phyloP scores from a whole-genome alignment of 2,113 vertebrate species.

The Ameiurus melas region DNA sequence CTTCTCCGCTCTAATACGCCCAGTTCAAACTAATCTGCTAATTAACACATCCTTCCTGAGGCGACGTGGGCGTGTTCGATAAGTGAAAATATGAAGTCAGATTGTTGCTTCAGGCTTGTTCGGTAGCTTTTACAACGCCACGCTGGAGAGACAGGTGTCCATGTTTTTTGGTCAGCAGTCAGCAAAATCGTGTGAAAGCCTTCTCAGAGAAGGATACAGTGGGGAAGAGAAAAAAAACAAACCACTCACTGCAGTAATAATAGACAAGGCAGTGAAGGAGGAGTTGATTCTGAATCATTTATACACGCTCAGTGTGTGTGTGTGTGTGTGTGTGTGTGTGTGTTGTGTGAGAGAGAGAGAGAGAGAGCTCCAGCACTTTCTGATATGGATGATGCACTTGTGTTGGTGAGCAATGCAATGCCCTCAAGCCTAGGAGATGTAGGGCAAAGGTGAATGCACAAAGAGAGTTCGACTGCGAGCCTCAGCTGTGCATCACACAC shows the following conservation, averaged over 20 bases:
- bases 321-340: not conserved
- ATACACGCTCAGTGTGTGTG: not conserved
- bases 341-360: not conserved
- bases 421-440: slow-evolving; percentile 48
- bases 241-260: not conserved
- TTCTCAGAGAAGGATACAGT: not conserved
- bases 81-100: not conserved
- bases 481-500: slow-evolving; percentile 19
- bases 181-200: not conserved
- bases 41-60: not conserved
- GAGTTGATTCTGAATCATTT: not conserved
- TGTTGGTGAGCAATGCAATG: not conserved
- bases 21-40: not conserved
- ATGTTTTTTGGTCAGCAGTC: not conserved
- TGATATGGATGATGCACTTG: not conserved
- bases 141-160: not conserved
- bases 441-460: slow-evolving; percentile 67
- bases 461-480: slow-evolving; percentile 24
- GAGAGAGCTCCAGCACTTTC: not conserved
- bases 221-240: not conserved
- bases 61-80: not conserved
- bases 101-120: not conserved
- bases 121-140: too few relatives aligned
- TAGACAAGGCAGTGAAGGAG: not conserved
- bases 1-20: not conserved